phyloP scores from a whole-genome alignment of 2,888 invertebrate species.

The Trachelus troglodyta region DNA sequence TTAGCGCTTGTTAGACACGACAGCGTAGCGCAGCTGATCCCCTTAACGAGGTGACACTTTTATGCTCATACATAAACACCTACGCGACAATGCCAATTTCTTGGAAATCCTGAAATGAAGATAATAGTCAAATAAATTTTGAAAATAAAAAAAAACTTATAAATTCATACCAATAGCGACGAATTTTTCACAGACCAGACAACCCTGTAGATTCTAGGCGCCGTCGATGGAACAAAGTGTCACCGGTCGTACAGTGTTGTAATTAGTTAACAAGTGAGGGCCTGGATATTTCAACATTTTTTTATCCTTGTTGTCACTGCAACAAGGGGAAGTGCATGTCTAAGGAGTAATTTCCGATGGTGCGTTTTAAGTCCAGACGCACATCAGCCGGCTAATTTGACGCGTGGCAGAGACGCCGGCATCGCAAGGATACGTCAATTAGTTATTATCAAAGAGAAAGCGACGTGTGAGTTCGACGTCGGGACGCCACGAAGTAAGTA shows the following conservation, averaged over 20 bases:
- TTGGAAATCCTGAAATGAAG: not conserved
- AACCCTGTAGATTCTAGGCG: not conserved
- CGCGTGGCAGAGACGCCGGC: not conserved
- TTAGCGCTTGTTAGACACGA: constrained; percentile 63
- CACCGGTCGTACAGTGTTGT: not conserved
- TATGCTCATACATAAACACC: not conserved
- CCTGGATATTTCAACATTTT: not conserved
- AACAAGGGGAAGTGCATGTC: not conserved
- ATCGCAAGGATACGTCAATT: not conserved
- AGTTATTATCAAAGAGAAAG: not conserved
- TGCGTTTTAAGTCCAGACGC: not conserved
- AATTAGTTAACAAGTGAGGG: not conserved
- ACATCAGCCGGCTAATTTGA: not conserved
- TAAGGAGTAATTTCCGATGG: not conserved
- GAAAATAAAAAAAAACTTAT: not conserved
- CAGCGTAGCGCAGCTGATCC: constrained; percentile 62
- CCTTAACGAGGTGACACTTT: constrained; percentile 48
- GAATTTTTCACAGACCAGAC: not conserved
- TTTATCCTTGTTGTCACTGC: not conserved
- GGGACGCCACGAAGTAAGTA: not conserved
- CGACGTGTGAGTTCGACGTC: not conserved
- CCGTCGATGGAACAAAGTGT: not conserved
- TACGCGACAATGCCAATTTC: not conserved
- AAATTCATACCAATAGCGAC: not conserved
- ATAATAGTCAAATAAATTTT: not conserved